phyloP scores from a whole-genome alignment of 2,113 vertebrate species.

The Tricholaema leucomelas region DNA sequence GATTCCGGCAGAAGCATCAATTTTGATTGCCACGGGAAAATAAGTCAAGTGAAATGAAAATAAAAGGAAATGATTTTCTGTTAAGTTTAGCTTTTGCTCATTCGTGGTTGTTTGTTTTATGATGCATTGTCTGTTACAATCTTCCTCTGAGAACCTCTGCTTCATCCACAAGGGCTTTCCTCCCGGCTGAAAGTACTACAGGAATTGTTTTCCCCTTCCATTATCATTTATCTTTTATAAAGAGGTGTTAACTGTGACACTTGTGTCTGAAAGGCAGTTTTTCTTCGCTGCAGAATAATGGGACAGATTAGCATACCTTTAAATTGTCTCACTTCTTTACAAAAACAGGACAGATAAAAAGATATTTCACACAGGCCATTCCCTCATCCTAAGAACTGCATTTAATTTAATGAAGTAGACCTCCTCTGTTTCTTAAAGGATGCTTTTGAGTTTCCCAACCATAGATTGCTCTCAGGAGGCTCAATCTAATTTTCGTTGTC shows the following conservation, averaged over 20 bases:
- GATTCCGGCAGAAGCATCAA: neutral
- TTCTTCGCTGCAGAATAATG: slow-evolving; percentile 68
- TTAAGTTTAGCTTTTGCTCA: slow-evolving; percentile 26
- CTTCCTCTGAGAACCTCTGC: slow-evolving; percentile 55
- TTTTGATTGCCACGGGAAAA: neutral
- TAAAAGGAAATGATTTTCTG: slow-evolving; percentile 17
- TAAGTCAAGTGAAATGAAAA: slow-evolving; percentile 27
- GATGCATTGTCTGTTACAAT: slow-evolving; percentile 60
- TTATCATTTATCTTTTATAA: slow-evolving; percentile 76
- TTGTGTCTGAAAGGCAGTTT: slow-evolving; percentile 59
- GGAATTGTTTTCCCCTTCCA: slow-evolving; percentile 66
- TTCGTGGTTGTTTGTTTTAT: slow-evolving; percentile 53
- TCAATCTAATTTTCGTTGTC: neutral
- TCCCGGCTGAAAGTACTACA: slow-evolving; percentile 53
- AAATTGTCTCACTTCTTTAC: slow-evolving; percentile 66
- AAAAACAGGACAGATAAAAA: slow-evolving; percentile 60
- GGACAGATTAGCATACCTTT: slow-evolving; percentile 64
- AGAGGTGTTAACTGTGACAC: slow-evolving; percentile 64
- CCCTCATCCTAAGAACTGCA: slow-evolving; percentile 15
- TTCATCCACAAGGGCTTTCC: slow-evolving; percentile 45
- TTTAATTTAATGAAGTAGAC: slow-evolving; percentile 65
- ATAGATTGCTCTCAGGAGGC: slow-evolving; percentile 19
- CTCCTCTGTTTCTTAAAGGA: slow-evolving; percentile 53
- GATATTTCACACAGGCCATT: slow-evolving; percentile 37
- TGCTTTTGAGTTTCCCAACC: slow-evolving; percentile 32